These are phyloP conservation scores for Myocastor coypus DNA, from an alignment of 2,113 vertebrate species.

Conservation along the genomic window DNA sequence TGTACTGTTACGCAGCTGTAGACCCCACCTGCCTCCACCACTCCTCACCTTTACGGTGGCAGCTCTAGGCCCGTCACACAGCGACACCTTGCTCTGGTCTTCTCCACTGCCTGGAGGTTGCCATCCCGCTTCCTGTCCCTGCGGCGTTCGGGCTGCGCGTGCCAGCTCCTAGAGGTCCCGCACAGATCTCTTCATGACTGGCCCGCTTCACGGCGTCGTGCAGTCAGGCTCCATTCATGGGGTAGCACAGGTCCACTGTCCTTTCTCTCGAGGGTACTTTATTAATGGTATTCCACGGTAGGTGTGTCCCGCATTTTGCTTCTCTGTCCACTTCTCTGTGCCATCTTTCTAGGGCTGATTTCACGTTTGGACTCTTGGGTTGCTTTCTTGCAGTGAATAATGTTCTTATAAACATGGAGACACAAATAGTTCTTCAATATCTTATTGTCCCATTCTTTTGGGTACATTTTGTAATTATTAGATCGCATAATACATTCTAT, in stretches of 20 bases:
- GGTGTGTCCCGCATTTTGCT: not conserved
- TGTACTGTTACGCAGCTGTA: not conserved
- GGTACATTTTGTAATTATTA: not conserved
- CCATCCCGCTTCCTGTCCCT: not conserved
- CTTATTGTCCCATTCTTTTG: not conserved
- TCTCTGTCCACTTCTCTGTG: not conserved
- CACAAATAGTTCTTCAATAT: not conserved
- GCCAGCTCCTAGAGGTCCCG: not conserved
- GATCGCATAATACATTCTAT: not conserved
- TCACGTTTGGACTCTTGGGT: not conserved
- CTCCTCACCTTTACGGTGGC: not conserved
- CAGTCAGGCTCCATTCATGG: not conserved
- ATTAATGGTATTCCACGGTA: not conserved
- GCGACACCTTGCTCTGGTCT: not conserved
- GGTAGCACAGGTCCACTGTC: not conserved
- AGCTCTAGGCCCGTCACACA: not conserved
- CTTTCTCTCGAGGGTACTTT: not conserved
- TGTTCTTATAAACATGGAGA: not conserved
- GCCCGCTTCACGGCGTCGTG: not conserved
- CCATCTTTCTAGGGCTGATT: not conserved
- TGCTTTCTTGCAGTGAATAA: not conserved
- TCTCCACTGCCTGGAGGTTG: not conserved
- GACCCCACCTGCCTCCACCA: not conserved
- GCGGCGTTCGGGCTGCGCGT: not conserved
- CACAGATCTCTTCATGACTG: not conserved